Evolutionary conservation across 2,888 invertebrate species (phyloP).

Genomic region (Acanthacorydalis orientalis): DNA sequence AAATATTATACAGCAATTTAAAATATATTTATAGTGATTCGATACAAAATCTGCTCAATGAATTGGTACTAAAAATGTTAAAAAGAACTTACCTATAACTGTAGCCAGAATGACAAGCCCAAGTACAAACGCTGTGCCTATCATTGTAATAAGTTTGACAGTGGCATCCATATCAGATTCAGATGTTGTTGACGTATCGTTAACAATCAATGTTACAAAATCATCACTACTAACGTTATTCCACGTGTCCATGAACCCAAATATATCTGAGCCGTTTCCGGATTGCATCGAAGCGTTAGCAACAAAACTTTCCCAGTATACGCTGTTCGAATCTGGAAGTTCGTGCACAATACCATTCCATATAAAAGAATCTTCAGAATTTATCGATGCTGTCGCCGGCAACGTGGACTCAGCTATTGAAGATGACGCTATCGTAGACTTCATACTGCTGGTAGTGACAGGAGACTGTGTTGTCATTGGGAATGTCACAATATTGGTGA

Average conservation of each 20-base stretch:
- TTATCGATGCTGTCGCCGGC: not conserved
- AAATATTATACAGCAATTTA: too few relatives aligned
- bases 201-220: too few relatives aligned
- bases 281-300: too few relatives aligned
- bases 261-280: not conserved
- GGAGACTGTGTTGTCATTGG: conserved; percentile 4
- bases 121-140: conserved; percentile 38
- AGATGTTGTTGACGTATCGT: not conserved
- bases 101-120: conserved; percentile 44
- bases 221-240: not conserved
- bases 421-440: not conserved
- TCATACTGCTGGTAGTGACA: not conserved
- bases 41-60: too few relatives aligned
- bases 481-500: conserved; percentile 9
- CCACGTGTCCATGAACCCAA: not conserved
- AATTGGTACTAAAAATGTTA: not conserved
- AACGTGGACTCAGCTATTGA: not conserved
- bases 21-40: too few relatives aligned
- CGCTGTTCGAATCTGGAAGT: too few relatives aligned
- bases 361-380: not conserved
- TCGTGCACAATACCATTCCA: too few relatives aligned
- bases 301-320: too few relatives aligned
- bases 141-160: conserved; percentile 40
- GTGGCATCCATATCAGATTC: conserved; percentile 29
- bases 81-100: conserved; percentile 35